Evolutionary conservation across 2,113 vertebrate species (phyloP), one percentile per base, ranked within the genome.

Genomic region (Triplophysa rosa): DNA sequence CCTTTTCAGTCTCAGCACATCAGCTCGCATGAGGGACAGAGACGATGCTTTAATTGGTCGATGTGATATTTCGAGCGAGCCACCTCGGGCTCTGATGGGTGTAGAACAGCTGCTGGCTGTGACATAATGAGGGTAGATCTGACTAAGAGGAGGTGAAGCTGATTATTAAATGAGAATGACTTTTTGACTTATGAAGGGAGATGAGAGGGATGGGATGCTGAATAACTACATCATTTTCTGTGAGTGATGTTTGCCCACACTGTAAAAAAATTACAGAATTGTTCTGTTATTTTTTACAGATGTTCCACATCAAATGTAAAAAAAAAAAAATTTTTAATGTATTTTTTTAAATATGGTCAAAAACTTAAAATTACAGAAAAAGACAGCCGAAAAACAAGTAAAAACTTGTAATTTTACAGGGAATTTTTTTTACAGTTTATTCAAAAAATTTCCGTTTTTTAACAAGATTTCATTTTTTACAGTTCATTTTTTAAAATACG

Each of bases 71-170:
- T 72, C 47, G 77, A 79, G 73, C 42, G 69, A 68, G 77, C 77
- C 19, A 56, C 56, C 17, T 59, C 37, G 4, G 21, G 61, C 26
- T 47, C 17, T 21, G 40, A 9, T 14, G 59, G 61, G 42, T 62
- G 65, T 59, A 73, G 70, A 80, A 80, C 82, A 79, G 82, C 70
- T 83, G 82, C 74, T 83, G 33, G 21, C 68, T 26, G 58, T 29
- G 70, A 83, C 82, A 79, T 83, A 83, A 83, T 83, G 82, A 83
- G 71, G 82, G 63, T 78, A 66, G 70, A 80, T 68, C 11, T 63
- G 78, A 79, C 59, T 62, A 26, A 69, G 66, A 70, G 40, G 40
- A 79, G 67, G n/a, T 73, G 79, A 65, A 74, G 33, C 47, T 16
- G 75, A 77, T 69, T 45, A 23, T 16, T 76, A 23, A 82, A 72